A percentile compares a stretch with the other conserved stretches of the same genome.
These are phyloP conservation scores for Kryphioiulus occultus DNA, from an alignment of 2,888 invertebrate species.

Conservation along the genomic window DNA sequence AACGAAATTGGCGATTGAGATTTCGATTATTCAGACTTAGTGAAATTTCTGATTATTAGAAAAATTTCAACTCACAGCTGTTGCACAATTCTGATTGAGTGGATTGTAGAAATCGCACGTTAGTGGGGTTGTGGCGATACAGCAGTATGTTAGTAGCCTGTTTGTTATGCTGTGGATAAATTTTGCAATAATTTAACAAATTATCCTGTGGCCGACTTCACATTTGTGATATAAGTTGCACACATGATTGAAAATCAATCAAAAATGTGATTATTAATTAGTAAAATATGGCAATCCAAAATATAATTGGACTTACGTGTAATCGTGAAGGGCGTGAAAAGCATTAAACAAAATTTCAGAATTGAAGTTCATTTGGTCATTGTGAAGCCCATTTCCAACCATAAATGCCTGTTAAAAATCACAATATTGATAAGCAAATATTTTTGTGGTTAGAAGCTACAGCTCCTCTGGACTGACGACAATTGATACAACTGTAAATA, in stretches of 20 bases:
- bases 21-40: background rate
- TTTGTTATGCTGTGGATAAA: slow-evolving; percentile 53
- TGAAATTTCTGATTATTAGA: background rate
- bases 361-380: slow-evolving; percentile 59
- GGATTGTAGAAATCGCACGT: slow-evolving; percentile 46
- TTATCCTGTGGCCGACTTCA: background rate
- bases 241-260: no score
- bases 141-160: slow-evolving; percentile 33
- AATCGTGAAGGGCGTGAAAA: slow-evolving; percentile 62
- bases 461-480: no score
- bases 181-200: slow-evolving; percentile 53
- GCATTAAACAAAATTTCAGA: slow-evolving; percentile 63
- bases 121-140: slow-evolving; percentile 27
- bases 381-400: slow-evolving; percentile 65
- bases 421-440: slow-evolving; percentile 57
- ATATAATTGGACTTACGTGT: slow-evolving; percentile 57
- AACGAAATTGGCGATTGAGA: background rate
- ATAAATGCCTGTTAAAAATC: slow-evolving; percentile 61
- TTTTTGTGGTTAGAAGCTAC: slow-evolving; percentile 47
- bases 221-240: no score
- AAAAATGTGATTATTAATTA: no score
- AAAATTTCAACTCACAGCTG: slow-evolving; percentile 42
- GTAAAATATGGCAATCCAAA: background rate
- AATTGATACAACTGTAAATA: no score
- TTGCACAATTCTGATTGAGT: background rate